Evolutionary conservation across 1,140 invertebrate genomes (phyloP), one percentile per base, ranked within the genome.

Genomic region (Drosophila aff.): DNA sequence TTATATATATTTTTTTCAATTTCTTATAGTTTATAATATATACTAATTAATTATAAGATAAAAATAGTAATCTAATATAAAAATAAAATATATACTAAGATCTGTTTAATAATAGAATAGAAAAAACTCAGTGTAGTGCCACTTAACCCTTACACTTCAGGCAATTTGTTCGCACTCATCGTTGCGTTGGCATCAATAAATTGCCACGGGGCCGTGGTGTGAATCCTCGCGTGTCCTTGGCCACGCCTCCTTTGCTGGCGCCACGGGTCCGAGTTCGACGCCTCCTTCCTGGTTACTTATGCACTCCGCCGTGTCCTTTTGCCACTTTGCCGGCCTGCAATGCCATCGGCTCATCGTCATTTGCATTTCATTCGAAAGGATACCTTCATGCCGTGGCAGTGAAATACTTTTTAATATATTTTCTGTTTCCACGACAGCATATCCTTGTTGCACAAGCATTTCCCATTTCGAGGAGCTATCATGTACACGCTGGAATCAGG

Each of bases 151-250:
- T 18, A 28, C 28, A 43, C 68, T 74, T 44, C 31, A 50, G 68
- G 71, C 71, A 74, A 73, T 73, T 73, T 61, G 68, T 61, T 61
- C 57, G 68, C 71, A 61, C 68, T 74, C 68, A 61, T 73, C 53
- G 44, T 44, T 50, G 67, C 31, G 46, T 60, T 73, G 67, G 53
- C 55, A 61, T 74, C 68, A 73, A 74, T 74, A 74, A 74, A 74
- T 73, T 74, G 68, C 67, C 71, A 73, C 55, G 21, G 33, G 18
- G 10, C 67, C 55, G 13, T 28, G 67, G 46, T 52, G 55, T 33
- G 71, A 71, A 36, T 69, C 28, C 52, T 31, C 31, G 53, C 55
- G 46, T 73, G 69, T 73, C 69, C 69, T 73, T 73, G 69, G 69
- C 46, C 52, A 60, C 36, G 21, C 23, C 66, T 23, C 7, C 23